Percentiles rank a stretch among this genome's conserved stretches.
Evolutionary conservation across 2,113 vertebrate species (phyloP).

Genomic region (Tor tambroides): DNA sequence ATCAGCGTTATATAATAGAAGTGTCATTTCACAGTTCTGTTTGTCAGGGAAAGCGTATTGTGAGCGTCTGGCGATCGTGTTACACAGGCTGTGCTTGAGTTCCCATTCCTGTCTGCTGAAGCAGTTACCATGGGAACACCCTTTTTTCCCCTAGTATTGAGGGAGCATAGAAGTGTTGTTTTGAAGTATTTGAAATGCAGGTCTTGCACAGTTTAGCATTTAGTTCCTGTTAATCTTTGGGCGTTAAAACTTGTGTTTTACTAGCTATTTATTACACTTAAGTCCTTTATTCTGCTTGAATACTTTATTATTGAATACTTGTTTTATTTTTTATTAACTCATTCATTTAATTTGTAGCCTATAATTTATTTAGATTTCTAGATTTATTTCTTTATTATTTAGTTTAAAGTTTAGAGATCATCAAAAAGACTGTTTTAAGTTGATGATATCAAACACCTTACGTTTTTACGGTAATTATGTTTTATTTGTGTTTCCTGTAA

Average conservation of each 20-base stretch:
- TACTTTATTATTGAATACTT: not conserved
- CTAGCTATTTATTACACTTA: not conserved
- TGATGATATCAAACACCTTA: not conserved
- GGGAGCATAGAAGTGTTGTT: slow-evolving; percentile 47
- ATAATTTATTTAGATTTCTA: not conserved
- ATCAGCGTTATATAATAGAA: not conserved
- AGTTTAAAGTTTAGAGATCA: not conserved
- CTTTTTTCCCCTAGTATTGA: slow-evolving; percentile 44
- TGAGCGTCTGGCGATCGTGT: slow-evolving; percentile 22
- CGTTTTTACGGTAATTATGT: no score
- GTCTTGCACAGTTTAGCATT: slow-evolving; percentile 48
- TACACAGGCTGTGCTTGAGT: slow-evolving; percentile 31
- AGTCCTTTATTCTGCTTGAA: not conserved
- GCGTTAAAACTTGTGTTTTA: not conserved
- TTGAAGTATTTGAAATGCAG: slow-evolving; percentile 53
- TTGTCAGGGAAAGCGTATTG: slow-evolving; percentile 37
- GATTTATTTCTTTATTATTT: not conserved
- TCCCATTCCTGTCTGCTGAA: slow-evolving; percentile 43
- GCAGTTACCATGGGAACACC: slow-evolving; percentile 62
- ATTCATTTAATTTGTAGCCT: not conserved
- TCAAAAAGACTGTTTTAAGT: not conserved
- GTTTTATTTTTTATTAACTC: no score
- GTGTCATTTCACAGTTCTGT: slow-evolving; percentile 32
- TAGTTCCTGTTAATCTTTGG: slow-evolving; percentile 28
- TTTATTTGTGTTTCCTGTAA: not conserved